phyloP scores from a whole-genome alignment of 2,797 vertebrate species.

The Eulemur mongoz region DNA sequence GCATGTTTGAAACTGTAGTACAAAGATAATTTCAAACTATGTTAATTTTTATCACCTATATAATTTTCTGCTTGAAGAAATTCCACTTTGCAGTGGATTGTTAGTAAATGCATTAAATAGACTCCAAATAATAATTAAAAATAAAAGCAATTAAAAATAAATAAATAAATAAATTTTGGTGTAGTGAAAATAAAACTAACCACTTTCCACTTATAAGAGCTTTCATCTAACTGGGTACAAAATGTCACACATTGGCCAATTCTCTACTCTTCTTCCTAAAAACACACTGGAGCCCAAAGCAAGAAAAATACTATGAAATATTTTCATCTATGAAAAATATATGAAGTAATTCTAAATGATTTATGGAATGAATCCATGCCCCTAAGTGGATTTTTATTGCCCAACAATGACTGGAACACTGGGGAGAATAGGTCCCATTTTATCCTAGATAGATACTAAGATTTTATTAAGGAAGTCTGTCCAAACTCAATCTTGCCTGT shows the following conservation, averaged over 20 bases:
- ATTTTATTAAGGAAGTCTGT: not conserved
- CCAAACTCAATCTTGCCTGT: not conserved
- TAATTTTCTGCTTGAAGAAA: not conserved
- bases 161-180: not conserved
- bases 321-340: not conserved
- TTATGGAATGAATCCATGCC: not conserved
- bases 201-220: not conserved
- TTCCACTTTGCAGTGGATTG: not conserved
- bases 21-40: not conserved
- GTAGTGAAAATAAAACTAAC: not conserved
- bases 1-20: not conserved
- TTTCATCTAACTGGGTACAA: not conserved
- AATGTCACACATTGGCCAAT: not conserved
- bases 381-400: not conserved
- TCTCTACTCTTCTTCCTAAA: not conserved
- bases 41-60: not conserved
- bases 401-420: too few species aligned
- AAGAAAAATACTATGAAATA: slow-evolving; percentile 1
- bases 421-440: not conserved
- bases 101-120: not conserved
- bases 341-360: not conserved
- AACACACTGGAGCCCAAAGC: not conserved
- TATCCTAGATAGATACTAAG: not conserved
- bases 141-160: not conserved
- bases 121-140: not conserved